phyloP scores from a whole-genome alignment of 2,888 invertebrate species.

The Bombyx huttoni region DNA sequence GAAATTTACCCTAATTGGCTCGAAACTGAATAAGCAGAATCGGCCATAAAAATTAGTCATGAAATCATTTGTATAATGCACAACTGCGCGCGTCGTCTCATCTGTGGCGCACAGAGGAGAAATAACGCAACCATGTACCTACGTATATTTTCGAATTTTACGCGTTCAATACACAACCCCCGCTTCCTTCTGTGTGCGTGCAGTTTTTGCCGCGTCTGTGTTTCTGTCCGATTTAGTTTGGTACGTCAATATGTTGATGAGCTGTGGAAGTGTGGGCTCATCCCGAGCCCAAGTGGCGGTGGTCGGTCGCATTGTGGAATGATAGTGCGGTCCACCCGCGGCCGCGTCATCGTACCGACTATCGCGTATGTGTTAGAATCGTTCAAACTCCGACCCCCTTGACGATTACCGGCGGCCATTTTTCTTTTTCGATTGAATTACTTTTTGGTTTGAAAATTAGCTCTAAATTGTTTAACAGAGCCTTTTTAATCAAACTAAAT shows the following conservation, averaged over 20 bases:
- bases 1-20: too few relatives aligned
- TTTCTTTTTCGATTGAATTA: conserved; percentile 31
- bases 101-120: conserved; percentile 49
- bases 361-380: conserved; percentile 67
- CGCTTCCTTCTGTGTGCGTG: conserved; percentile 22
- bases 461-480: too few relatives aligned
- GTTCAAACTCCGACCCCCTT: conserved; percentile 66
- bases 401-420: conserved; percentile 61
- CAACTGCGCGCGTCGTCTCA: conserved; percentile 52
- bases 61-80: conserved; percentile 50
- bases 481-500: too few relatives aligned
- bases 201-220: conserved; percentile 43
- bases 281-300: conserved; percentile 30
- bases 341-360: conserved; percentile 60
- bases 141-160: conserved; percentile 66
- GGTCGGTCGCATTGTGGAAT: conserved; percentile 48
- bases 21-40: too few relatives aligned
- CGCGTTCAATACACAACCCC: conserved; percentile 45
- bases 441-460: too few relatives aligned
- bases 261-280: conserved; percentile 16
- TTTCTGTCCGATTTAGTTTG: conserved; percentile 26
- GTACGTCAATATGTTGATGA: conserved; percentile 22
- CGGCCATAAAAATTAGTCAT: neutral
- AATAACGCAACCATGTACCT: conserved; percentile 31
- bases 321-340: conserved; percentile 39